phyloP scores from a whole-genome alignment of 2,888 invertebrate genomes.

The Cantharis rufa region DNA sequence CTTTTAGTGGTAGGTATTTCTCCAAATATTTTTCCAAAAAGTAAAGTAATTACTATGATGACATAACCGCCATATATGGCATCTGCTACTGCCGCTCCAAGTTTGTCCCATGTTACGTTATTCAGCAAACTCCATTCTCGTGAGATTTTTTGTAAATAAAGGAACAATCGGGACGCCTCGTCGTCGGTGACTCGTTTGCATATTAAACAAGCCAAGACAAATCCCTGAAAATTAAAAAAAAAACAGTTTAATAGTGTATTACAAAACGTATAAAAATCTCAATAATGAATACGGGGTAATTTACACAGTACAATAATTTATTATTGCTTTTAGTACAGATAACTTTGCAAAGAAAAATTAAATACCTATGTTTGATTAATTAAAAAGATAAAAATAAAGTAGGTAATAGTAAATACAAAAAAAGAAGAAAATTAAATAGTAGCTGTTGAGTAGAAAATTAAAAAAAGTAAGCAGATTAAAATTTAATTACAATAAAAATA shows the following conservation, averaged over 20 bases:
- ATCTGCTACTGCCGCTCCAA: slow-evolving; percentile 70
- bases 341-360: too few relatives aligned
- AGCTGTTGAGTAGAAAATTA: too few relatives aligned
- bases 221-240: slow-evolving; percentile 58
- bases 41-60: slow-evolving; percentile 70
- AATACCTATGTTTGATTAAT: too few relatives aligned
- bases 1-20: slow-evolving; percentile 68
- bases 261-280: too few relatives aligned
- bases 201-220: slow-evolving; percentile 69
- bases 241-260: not conserved
- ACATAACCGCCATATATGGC: slow-evolving; percentile 71
- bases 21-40: slow-evolving; percentile 66
- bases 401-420: too few relatives aligned
- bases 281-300: too few relatives aligned
- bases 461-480: too few relatives aligned
- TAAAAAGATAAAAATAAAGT: too few relatives aligned
- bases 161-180: slow-evolving; percentile 69
- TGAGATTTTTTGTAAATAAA: slow-evolving; percentile 72
- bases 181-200: slow-evolving; percentile 74
- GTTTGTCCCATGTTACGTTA: slow-evolving; percentile 74
- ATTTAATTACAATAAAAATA: too few relatives aligned
- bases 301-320: too few relatives aligned
- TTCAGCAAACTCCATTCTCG: slow-evolving; percentile 76
- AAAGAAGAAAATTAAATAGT: too few relatives aligned
- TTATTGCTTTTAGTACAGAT: too few relatives aligned